These are phyloP conservation scores for Halcyon leucocephala DNA, from an alignment of 2,797 vertebrate species.

Conservation along the genomic window DNA sequence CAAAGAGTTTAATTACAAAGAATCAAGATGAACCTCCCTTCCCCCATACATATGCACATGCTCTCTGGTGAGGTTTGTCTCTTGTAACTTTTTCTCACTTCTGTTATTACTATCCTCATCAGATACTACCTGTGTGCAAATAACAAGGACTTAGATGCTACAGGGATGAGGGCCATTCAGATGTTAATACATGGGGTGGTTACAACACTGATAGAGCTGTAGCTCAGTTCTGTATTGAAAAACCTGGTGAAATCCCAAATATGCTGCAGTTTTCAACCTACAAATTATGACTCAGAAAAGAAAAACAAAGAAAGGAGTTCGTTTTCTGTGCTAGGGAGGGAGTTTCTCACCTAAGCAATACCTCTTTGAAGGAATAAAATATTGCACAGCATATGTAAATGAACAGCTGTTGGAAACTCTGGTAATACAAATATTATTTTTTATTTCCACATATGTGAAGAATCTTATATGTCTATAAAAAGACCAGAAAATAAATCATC, in stretches of 20 bases:
- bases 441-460: background rate
- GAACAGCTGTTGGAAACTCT: background rate
- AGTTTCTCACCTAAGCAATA: background rate
- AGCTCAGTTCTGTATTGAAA: background rate
- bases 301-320: background rate
- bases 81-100: background rate
- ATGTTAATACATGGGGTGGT: background rate
- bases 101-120: background rate
- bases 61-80: background rate
- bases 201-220: background rate
- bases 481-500: background rate
- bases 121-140: background rate
- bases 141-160: background rate
- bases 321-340: background rate
- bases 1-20: slow-evolving; percentile 49
- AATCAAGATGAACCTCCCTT: slow-evolving; percentile 7
- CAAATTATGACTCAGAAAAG: background rate
- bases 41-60: background rate
- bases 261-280: background rate
- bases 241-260: background rate
- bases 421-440: background rate
- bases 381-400: background rate
- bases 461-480: background rate
- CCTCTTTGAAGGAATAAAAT: slow-evolving; percentile 13
- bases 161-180: background rate